Base-by-base conservation (phyloP, 2,113 vertebrate species). In the Grallaria varia region DNA sequence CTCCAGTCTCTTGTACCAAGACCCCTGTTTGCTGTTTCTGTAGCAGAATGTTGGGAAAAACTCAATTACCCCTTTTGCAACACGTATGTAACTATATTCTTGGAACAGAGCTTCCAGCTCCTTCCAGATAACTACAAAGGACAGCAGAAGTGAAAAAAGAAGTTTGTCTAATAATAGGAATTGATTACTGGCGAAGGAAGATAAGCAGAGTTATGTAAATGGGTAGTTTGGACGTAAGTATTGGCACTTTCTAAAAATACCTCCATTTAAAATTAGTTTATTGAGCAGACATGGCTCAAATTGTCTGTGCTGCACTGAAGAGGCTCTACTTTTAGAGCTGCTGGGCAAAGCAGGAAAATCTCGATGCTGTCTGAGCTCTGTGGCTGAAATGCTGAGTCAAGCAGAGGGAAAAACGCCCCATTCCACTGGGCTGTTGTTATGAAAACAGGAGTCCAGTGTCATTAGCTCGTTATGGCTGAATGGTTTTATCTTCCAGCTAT, bases 231-330 rank as follows among this genome's bases (percentile, higher is more conserved):
- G 40, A 81, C 2, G 0, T 10, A 78, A 83, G 73, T 93, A 94
- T 95, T 67, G 96, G 95, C 83, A 59, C 85, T 86, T 96, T 28
- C 95, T 90, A 95, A 95, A 96, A 95, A 96, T 95, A 90, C 3
- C 93, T 52, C 68, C 1, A 37, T 90, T 90, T 91, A 94, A 93
- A 96, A 80, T 76, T 89, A 96, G 93, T 73, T 93, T 93, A 95
- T 96, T 87, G 91, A 96, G 85, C 95, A 94, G 92, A 86, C 47
- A 30, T 7, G 42, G 90, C 76, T 90, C 79, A 91, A 93, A 88
- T 63, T 74, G 90, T 91, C 90, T 76, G 75, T 40, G 35, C 64
- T 55, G 79, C 40, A 13, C n/a, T 52, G 23, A 80, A 47, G 45
- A 91, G 63, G 31, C 75, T 71, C 84, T 60, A 21, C 87, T 93